A percentile compares a stretch with the other conserved stretches of the same genome.
Evolutionary conservation across 1,140 invertebrate genomes (phyloP).

Genomic region (Drosophila micromelanica): DNA sequence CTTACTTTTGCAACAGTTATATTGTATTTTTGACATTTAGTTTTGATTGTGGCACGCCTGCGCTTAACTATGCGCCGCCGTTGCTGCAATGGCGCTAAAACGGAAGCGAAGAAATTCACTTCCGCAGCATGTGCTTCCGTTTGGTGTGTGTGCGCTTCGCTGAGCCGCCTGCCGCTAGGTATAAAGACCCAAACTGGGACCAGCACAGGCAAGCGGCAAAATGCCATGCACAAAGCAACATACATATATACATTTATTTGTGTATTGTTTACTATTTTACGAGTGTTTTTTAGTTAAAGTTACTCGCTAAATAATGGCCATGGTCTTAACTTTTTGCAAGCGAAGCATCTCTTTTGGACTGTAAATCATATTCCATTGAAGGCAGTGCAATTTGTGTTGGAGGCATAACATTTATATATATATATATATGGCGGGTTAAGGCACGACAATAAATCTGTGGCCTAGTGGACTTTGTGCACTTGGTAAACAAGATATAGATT

Average conservation of each 20-base stretch:
- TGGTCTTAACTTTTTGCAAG: slow-evolving; percentile 43
- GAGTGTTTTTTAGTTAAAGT: slow-evolving; percentile 31
- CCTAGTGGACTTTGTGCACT: slow-evolving; percentile 13
- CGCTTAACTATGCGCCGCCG: slow-evolving; percentile 25
- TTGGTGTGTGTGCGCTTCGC: slow-evolving; percentile 56
- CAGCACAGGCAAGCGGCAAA: slow-evolving; percentile 1
- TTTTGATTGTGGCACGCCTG: slow-evolving; percentile 59
- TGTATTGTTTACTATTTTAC: slow-evolving; percentile 40
- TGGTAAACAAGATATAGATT: slow-evolving; percentile 15
- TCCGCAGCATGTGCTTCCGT: slow-evolving; percentile 64
- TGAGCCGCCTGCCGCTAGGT: slow-evolving; percentile 31
- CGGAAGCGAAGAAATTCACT: slow-evolving; percentile 66
- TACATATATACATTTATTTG: not conserved
- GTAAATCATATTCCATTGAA: slow-evolving; percentile 51
- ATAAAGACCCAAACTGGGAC: not conserved
- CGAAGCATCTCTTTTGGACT: slow-evolving; percentile 27
- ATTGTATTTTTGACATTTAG: slow-evolving; percentile 56
- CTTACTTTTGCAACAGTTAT: slow-evolving; percentile 12
- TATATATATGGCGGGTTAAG: slow-evolving; percentile 4
- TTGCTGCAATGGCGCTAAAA: slow-evolving; percentile 40
- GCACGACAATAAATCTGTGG: slow-evolving; percentile 36
- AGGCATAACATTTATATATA: not conserved
- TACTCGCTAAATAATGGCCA: slow-evolving; percentile 47
- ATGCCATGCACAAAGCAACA: slow-evolving; percentile 37
- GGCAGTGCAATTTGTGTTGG: slow-evolving; percentile 29